Evolutionary conservation across 2,797 vertebrate genomes (phyloP), one percentile per base, ranked within the genome.

Genomic region (Darevskia nairensis): DNA sequence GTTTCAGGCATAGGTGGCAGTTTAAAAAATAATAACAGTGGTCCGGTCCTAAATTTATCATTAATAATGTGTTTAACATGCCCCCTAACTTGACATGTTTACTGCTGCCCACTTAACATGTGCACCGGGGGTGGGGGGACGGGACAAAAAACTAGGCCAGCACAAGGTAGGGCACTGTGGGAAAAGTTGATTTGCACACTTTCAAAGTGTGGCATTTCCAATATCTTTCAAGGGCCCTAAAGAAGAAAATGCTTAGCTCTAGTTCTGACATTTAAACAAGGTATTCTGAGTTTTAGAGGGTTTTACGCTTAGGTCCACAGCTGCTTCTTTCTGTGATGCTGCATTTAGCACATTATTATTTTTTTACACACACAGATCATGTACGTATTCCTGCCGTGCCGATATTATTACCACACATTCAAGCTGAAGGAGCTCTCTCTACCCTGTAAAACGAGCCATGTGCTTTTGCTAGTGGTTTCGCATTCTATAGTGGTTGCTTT

Each of bases 391-490:
- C 19, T 46, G 50, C 41, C 27, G 2, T 85, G 64, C 72, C 8
- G 21, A 50, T 39, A 71, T 75, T 41, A 89, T 84, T 94, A 89
- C 87, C 75, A 91, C 88, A 91, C 88, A 82, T 69, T 91, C 83
- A 85, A 82, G 84, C 50, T 91, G 93, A 93, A 94, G 91, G 80
- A 87, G 89, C 90, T 85, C 82, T 55, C 76, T 55, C 50, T 55
- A 4, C 35, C 72, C 72, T n/a, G 86, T 82, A 95, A 94, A 82
- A 94, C 94, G 89, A 96, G 90, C 92, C 90, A 89, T 87, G 91
- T 66, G 82, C 79, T 91, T 95, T 90, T 91, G 90, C 90, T 91
- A 89, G 93, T 15, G 39, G 95, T 86, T 95, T 94, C 86, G 88
- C 39, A 76, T 84, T 94, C 84, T 80, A 83, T 89, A 86, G 94